Percentiles rank a stretch among this genome's conserved stretches.
phyloP scores from a whole-genome alignment of 2,797 vertebrate species.

The Mareca penelope region DNA sequence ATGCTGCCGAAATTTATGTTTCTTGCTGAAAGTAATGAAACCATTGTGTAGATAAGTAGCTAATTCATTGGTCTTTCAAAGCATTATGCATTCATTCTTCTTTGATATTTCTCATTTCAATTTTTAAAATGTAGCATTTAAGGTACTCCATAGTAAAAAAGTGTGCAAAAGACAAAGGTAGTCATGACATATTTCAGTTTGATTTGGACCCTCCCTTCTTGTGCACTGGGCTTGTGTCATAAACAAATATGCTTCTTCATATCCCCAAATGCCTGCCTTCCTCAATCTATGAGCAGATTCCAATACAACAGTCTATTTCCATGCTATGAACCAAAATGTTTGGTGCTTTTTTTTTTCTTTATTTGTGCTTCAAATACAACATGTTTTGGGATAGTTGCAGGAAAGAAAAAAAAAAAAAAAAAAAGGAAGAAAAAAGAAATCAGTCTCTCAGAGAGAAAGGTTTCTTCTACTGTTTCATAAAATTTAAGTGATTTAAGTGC shows the following conservation, averaged over 20 bases:
- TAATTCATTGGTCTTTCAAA: background rate
- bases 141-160: background rate
- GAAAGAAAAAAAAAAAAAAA: background rate
- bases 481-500: background rate
- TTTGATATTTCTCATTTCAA: background rate
- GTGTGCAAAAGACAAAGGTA: background rate
- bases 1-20: background rate
- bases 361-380: background rate
- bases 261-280: rapidly evolving
- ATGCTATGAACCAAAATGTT: background rate
- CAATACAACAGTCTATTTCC: background rate
- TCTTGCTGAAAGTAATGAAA: background rate
- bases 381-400: background rate
- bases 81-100: background rate
- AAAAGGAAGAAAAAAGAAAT: background rate
- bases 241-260: background rate
- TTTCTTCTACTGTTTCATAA: background rate
- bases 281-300: background rate
- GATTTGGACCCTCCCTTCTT: background rate
- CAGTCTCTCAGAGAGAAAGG: background rate
- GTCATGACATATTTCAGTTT: background rate
- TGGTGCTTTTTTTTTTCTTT: background rate
- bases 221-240: background rate
- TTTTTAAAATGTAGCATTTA: background rate
- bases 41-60: background rate